These are phyloP conservation scores for Leptopilina clavipes DNA, from an alignment of 1,140 invertebrate species.

Conservation along the genomic window DNA sequence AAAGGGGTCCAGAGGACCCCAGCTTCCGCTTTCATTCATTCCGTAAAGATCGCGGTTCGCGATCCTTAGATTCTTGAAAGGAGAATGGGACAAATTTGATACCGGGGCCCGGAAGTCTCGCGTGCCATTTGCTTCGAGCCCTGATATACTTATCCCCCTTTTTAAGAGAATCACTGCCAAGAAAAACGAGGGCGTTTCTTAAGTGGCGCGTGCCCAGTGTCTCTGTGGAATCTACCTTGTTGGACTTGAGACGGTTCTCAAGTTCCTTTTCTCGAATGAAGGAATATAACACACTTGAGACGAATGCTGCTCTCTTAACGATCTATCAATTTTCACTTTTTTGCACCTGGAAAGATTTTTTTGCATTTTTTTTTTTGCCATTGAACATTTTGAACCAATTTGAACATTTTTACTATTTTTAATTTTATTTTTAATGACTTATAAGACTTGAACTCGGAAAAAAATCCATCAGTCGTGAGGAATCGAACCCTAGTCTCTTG, in stretches of 20 bases:
- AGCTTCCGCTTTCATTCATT: constrained; percentile 66
- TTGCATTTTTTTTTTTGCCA: constrained; percentile 17
- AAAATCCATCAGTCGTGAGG: no score
- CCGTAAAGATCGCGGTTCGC: constrained; percentile 48
- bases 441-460: no score
- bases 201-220: constrained; percentile 69
- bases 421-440: no score
- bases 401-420: no score
- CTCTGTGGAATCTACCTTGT: constrained; percentile 37
- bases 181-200: constrained; percentile 62
- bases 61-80: constrained; percentile 53
- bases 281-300: constrained; percentile 41
- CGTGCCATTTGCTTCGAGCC: constrained; percentile 68
- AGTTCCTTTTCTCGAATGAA: background rate
- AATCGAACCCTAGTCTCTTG: no score
- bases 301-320: constrained; percentile 38
- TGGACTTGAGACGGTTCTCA: constrained; percentile 1
- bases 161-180: constrained; percentile 63
- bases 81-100: constrained; percentile 65
- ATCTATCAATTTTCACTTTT: constrained; percentile 28
- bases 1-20: constrained; percentile 52
- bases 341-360: background rate
- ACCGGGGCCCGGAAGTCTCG: constrained; percentile 70
- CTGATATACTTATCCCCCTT: constrained; percentile 62
- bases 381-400: no score